Evolutionary conservation across 2,888 invertebrate genomes (phyloP).

Genomic region (Leptopterna dolabrata): DNA sequence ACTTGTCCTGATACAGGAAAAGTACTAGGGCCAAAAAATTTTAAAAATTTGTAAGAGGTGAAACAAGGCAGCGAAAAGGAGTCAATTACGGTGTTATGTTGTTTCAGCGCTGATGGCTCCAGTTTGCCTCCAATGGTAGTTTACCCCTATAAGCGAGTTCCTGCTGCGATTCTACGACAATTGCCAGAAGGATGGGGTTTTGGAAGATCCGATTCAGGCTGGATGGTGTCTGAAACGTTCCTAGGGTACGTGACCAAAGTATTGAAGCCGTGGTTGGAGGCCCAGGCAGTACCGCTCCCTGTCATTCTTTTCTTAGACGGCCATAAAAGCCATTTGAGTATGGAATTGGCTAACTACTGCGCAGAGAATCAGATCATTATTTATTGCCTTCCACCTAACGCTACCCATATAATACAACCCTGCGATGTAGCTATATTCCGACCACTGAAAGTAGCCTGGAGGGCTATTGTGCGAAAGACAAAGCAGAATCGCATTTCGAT

Average conservation of each 20-base stretch:
- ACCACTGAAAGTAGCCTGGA: slow-evolving; percentile 57
- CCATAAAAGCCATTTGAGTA: slow-evolving; percentile 34
- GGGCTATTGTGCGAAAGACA: slow-evolving; percentile 34
- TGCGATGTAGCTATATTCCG: slow-evolving; percentile 63
- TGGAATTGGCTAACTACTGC: not conserved
- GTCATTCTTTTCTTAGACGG: slow-evolving; percentile 23
- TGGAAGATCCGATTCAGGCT: slow-evolving; percentile 6
- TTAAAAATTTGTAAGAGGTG: not conserved
- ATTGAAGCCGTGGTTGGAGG: not conserved
- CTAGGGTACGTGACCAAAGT: slow-evolving; percentile 14
- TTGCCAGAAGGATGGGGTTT: slow-evolving; percentile 5
- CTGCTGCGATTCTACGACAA: slow-evolving; percentile 7
- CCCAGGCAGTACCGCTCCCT: not conserved
- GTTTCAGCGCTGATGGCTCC: not conserved
- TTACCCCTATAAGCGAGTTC: not conserved
- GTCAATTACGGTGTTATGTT: slow-evolving; percentile 20
- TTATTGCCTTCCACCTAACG: slow-evolving; percentile 63
- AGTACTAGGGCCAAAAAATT: slow-evolving; percentile 10
- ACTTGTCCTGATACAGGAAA: slow-evolving; percentile 8
- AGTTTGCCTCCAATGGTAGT: slow-evolving; percentile 31
- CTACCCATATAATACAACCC: slow-evolving; percentile 64
- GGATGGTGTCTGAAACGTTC: slow-evolving; percentile 28
- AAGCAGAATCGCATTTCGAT: slow-evolving; percentile 60
- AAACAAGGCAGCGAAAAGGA: slow-evolving; percentile 6
- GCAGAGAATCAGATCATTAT: slow-evolving; percentile 56